Percentiles rank a stretch among this genome's conserved stretches.
Conservation (phyloP, 2,888 invertebrate genomes). For the Sesia apiformis region DNA sequence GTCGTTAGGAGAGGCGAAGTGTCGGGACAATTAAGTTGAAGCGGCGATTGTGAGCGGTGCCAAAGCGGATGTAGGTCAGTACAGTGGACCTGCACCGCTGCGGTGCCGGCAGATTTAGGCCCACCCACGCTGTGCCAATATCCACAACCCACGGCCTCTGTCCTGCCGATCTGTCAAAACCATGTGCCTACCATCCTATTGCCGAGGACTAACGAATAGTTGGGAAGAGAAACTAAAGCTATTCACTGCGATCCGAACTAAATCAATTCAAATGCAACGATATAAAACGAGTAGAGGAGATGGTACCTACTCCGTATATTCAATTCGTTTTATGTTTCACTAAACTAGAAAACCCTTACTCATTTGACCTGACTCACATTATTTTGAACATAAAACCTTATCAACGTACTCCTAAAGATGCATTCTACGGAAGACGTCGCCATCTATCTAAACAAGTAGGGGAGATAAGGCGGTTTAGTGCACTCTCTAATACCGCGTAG, state of each 20-base stretch:
- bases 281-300: too few relatives aligned
- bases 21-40: constrained; percentile 74
- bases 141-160: not conserved
- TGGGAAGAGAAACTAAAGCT: too few relatives aligned
- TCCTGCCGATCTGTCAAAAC: not conserved
- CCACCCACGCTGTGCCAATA: not conserved
- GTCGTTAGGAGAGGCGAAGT: constrained; percentile 71
- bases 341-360: constrained; percentile 13
- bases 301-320: not conserved
- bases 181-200: too few relatives aligned
- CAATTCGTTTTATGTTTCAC: not conserved
- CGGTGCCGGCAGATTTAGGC: constrained; percentile 44
- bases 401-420: constrained; percentile 48
- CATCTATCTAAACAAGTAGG: constrained; percentile 53
- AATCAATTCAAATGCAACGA: too few relatives aligned
- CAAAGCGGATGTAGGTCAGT: constrained; percentile 73
- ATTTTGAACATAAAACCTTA: constrained; percentile 54
- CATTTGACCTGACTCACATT: constrained; percentile 30
- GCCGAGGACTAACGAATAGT: too few relatives aligned
- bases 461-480: constrained; percentile 58
- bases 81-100: constrained; percentile 56
- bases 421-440: constrained; percentile 49
- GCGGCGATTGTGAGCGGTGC: constrained; percentile 72
- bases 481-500: constrained; percentile 35
- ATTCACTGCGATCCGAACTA: too few relatives aligned